A percentile compares a stretch with the other conserved stretches of the same genome.
phyloP scores from a whole-genome alignment of 2,888 invertebrate species.

The Polymixis flavicincta region DNA sequence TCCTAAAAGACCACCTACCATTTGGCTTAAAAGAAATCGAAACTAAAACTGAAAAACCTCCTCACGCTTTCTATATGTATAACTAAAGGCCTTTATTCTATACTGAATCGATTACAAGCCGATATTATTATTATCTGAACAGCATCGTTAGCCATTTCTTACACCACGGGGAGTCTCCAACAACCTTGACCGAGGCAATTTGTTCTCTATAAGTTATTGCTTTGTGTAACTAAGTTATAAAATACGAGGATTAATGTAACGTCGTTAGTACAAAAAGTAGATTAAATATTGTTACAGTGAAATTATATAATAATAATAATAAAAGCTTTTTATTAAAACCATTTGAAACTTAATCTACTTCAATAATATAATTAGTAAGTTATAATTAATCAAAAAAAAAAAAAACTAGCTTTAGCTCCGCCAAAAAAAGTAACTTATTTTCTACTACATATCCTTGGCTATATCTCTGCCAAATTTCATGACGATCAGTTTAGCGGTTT shows the following conservation, averaged over 20 bases:
- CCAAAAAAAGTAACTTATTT: too few species aligned
- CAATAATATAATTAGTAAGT: too few species aligned
- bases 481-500: too few species aligned
- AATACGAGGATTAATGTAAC: constrained; percentile 36
- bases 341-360: too few species aligned
- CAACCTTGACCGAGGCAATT: constrained; percentile 45
- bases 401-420: too few species aligned
- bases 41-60: neutral
- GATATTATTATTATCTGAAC: constrained; percentile 33
- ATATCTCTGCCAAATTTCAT: too few species aligned
- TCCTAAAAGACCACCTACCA: neutral
- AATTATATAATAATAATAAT: too few species aligned
- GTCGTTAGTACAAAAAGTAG: constrained; percentile 9
- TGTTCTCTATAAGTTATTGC: constrained; percentile 48
- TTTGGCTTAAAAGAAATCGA: neutral
- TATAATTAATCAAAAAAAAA: too few species aligned
- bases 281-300: neutral
- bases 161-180: constrained; percentile 42
- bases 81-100: neutral
- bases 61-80: neutral
- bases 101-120: neutral
- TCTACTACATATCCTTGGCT: too few species aligned
- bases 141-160: constrained; percentile 47
- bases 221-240: constrained; percentile 42
- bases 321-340: too few species aligned